Evolutionary conservation across 2,797 vertebrate species (phyloP).

Genomic region (Enteromius unitaeniatus): DNA sequence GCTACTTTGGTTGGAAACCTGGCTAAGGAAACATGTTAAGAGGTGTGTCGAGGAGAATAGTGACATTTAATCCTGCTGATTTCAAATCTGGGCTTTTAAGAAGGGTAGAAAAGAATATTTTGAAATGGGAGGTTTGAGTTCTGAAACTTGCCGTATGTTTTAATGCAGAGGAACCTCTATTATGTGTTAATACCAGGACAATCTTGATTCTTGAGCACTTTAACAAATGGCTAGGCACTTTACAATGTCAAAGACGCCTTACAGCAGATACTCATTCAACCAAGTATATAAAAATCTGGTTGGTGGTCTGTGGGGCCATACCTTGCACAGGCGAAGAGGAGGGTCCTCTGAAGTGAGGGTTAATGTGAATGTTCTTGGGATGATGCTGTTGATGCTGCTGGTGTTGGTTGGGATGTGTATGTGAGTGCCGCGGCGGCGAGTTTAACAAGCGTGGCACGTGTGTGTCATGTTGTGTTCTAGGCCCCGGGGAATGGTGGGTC

Average conservation of each 20-base stretch:
- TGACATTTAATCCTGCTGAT: background rate
- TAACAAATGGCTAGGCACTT: background rate
- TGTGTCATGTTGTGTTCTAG: constrained; percentile 86
- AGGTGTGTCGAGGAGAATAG: background rate
- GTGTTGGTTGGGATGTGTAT: constrained; percentile 85
- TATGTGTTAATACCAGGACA: background rate
- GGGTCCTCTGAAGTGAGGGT: constrained; percentile 97
- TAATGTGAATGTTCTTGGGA: constrained; percentile 98
- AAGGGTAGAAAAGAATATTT: background rate
- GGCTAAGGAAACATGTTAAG: background rate
- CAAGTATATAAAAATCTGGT: background rate
- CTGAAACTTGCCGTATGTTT: background rate
- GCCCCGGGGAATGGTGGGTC: constrained; percentile 83
- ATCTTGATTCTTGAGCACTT: background rate
- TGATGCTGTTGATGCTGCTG: constrained; percentile 81
- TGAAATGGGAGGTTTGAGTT: background rate
- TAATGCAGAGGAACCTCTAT: background rate
- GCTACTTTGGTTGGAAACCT: no score
- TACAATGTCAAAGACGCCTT: background rate
- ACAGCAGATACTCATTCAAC: background rate
- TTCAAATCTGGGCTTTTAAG: background rate
- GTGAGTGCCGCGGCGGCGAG: constrained; percentile 84
- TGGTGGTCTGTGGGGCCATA: constrained; percentile 63
- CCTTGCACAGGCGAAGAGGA: constrained; percentile 90
- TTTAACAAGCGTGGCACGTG: constrained; percentile 81